Base-by-base conservation (phyloP, 2,888 invertebrate genomes). In the Papilio protenor region DNA sequence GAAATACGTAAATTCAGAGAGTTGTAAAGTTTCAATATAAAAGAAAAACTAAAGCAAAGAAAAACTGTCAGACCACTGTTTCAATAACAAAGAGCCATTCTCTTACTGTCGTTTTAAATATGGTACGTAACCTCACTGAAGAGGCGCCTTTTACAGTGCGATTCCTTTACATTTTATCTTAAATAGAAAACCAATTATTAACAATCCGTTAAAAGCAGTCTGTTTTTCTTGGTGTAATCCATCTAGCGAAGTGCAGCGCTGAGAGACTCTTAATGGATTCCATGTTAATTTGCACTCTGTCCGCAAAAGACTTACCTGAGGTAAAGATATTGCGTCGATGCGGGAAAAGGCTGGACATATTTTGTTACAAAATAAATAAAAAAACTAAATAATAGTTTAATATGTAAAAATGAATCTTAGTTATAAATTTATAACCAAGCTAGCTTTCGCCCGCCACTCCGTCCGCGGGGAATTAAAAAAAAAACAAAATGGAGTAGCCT, bases 231-330 rank as follows among this genome's bases (percentile, higher is more conserved):
- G 57, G 75, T 52, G 70, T 74, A 77, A 77, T 77, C 75, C 74
- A 77, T 77, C 71, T 77, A 52, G 61, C 55, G 45, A 52, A 75
- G 74, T 77, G 74, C 61, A 71, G 74, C 64, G 77, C 47, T 40
- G 61, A 71, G 61, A 71, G 40, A 77, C 61, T 57, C 59, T 77
- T 77, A 75, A 74, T 75, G 61, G 75, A 77, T 71, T 77, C 45
- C 59, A 73, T 75, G 77, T 75, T 77, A 77, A 75, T 77, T 77
- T 77, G 61, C 77, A 75, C 61, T 77, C 64, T 77, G 71, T 73
- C 57, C 73, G 57, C 47, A 55, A 71, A 23, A 73, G 73, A 73
- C 55, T 73, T 55, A 77, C 77, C 77, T 73, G 64, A 40, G n/a
- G 49, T 21, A 45, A 45, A 47, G 52, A n/a, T 33, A 66, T 47